Evolutionary conservation across 2,888 invertebrate genomes (phyloP), one percentile per base, ranked within the genome.

Genomic region (Bombylius major): DNA sequence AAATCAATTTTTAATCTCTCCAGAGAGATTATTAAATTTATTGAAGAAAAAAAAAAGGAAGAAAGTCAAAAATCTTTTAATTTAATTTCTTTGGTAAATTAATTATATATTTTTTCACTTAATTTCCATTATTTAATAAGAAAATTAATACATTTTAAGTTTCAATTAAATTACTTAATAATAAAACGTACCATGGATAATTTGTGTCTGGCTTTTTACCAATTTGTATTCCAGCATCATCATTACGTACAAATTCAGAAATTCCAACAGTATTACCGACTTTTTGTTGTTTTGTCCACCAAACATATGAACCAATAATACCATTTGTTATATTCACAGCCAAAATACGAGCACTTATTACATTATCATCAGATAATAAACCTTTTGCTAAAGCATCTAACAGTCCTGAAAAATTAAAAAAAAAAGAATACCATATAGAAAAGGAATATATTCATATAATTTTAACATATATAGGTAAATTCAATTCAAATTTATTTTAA

Each of bases 381-480:
- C 86, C 85, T 71, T 83, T 82, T 33, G 87, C 82, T 58, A 89
- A 79, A 31, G 85, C 87, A 71, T 86, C 84, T 62, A 86, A 79
- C 54, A 86, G 76, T 60, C 83, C 87, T 87, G 75, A 23, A 71
- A 64, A 60, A n/a, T 53, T 53, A 48, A 56, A n/a, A 47, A 33
- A 34, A 14, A 31, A 23, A 23, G 13, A 9, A 6, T 47, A 14
- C 14, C 12, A 6, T 12, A 44, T 44, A 12, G 4, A 42, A 42
- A 42, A 9, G 9, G 13, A 12, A 42, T 12, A 5, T 12, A 44
- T 12, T 44, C 13, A 44, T 5, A 44, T 5, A 44, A 44, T 44
- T 44, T 44, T 44, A 11, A 44, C 13, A 11, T 5, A 23, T 23
- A 3, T 23, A 23, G 23, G 23, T 23, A 23, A 23, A 23, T 23